Evolutionary conservation across 2,113 vertebrate genomes (phyloP).

Genomic region (Strix aluco): DNA sequence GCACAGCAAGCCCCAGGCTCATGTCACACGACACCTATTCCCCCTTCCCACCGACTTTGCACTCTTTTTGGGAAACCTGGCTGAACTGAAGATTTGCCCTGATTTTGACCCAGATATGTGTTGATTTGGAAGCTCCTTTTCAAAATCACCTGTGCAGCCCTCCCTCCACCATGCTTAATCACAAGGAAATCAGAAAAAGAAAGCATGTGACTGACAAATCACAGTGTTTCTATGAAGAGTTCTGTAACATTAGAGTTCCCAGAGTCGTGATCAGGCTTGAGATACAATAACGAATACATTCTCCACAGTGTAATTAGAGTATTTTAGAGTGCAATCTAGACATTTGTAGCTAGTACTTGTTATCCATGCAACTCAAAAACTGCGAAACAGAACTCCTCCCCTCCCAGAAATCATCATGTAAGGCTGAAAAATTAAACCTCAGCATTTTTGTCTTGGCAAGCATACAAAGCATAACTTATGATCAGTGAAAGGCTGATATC

Average conservation of each 20-base stretch:
- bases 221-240: neutral
- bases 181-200: neutral
- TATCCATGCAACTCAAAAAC: neutral
- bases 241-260: neutral
- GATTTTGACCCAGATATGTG: neutral
- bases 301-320: constrained; percentile 9
- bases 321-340: neutral
- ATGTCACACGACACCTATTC: neutral
- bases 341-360: neutral
- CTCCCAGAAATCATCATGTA: neutral
- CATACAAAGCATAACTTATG: neutral
- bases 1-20: neutral
- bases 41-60: neutral
- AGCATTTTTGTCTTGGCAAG: neutral
- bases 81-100: neutral
- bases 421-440: neutral
- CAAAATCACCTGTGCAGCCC: neutral
- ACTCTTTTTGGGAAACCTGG: neutral
- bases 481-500: neutral
- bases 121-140: neutral
- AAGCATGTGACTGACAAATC: neutral
- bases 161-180: neutral
- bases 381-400: constrained; percentile 27
- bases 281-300: constrained; percentile 23
- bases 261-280: neutral